Evolutionary conservation across 2,888 invertebrate genomes (phyloP).

Genomic region (Noctua janthe): DNA sequence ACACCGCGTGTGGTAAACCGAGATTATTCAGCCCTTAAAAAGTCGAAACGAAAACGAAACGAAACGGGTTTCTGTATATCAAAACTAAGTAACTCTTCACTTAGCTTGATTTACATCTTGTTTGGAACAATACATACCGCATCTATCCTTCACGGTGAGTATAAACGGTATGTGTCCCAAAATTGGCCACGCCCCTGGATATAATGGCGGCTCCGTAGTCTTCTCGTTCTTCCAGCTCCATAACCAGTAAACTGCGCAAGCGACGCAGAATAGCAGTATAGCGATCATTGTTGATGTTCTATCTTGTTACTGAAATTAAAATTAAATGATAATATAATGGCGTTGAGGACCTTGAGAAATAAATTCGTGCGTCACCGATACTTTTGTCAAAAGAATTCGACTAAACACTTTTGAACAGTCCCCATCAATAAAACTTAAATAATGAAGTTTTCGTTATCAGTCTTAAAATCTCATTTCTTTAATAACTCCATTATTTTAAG

Average conservation of each 20-base stretch:
- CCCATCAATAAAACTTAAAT: neutral
- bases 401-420: neutral
- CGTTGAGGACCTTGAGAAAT: neutral
- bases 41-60: neutral
- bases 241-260: slow-evolving; percentile 2
- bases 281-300: neutral
- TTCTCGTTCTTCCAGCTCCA: neutral
- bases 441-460: neutral
- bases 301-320: neutral
- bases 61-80: too few species aligned
- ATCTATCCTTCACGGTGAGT: neutral
- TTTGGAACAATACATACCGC: neutral
- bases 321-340: neutral
- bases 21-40: too few species aligned
- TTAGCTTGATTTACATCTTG: neutral
- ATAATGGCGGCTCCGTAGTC: neutral
- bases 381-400: neutral
- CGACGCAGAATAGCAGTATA: neutral
- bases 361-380: neutral
- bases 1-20: too few species aligned
- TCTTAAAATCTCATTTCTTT: neutral
- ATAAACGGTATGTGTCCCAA: neutral
- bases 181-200: neutral
- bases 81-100: neutral
- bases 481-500: neutral